These are phyloP conservation scores for Xenus cinereus DNA, from an alignment of 2,113 vertebrate species.

Conservation along the genomic window DNA sequence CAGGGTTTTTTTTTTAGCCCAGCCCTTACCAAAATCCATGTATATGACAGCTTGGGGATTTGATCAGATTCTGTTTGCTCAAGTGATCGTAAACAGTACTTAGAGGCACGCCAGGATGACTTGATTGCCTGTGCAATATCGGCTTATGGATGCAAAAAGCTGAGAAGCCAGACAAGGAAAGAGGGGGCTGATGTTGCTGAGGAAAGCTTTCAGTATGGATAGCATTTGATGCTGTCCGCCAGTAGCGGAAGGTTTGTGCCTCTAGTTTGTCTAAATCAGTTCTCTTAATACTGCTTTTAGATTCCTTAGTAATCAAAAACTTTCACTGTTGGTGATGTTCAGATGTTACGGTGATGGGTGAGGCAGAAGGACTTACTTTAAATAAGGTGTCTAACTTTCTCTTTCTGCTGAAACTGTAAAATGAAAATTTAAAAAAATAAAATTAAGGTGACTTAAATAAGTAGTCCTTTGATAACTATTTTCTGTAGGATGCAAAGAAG, in stretches of 20 bases:
- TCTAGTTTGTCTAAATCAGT: background rate
- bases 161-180: background rate
- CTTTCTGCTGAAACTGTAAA: background rate
- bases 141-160: background rate
- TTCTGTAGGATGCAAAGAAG: background rate
- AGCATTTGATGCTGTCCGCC: background rate
- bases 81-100: background rate
- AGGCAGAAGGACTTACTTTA: background rate
- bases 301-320: background rate
- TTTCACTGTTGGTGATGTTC: background rate
- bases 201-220: background rate
- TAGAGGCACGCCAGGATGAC: background rate
- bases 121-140: background rate
- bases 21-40: background rate
- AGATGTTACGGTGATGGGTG: background rate
- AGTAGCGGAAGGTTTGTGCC: background rate
- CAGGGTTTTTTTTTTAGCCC: background rate
- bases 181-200: background rate
- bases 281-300: background rate
- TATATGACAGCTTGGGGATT: background rate
- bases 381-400: background rate
- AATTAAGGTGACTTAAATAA: background rate
- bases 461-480: background rate
- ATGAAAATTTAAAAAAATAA: background rate
- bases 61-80: background rate